Base-by-base conservation (phyloP, 2,888 invertebrate species). In the Orthonevra nobilis region DNA sequence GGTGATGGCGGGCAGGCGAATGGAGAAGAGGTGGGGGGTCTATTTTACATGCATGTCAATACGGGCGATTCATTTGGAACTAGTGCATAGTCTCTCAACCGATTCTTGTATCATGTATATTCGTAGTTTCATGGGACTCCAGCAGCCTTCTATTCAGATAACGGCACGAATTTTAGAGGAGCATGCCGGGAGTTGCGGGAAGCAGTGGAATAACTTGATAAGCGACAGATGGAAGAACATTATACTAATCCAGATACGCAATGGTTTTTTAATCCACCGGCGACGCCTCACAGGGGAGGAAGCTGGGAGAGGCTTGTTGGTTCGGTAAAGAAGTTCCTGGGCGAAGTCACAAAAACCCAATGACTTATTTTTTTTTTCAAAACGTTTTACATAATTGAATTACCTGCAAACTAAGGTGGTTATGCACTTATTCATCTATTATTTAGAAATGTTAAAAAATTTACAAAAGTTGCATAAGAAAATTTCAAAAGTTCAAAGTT, bases 221-320 rank as follows among this genome's bases (percentile, higher is more conserved):
- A 50, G 6, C 1, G 9, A 1, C 50, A 50, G 34, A n/a, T 69
- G 10, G 15, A 19, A 2, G 38, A 50, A 42, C 32, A 3, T 4
- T 66, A 56, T 56, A 28, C 56, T 1, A 14, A 10, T 15, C 12
- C 36, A n/a, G 30, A 17, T 5, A 74, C 81, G 1, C 52, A 69
- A 30, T 82, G 82, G 83, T 44, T 58, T 3, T 83, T 83, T 40
- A 83, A 73, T 26, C 79, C 82, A 1, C 84, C 82, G 7, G 63
- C 63, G 0, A 42, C 82, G 5, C 82, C 82, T 1, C 82, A 83
- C 20, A 81, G 42, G 54, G 64, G 54, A 12, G 75, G 52, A 50
- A 79, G 82, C 46, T 32, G 83, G 81, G 15, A 61, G 64, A 46
- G 82, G 0, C 30, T 82, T 3, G 60, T 81, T 2, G 58, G 69